Base-by-base conservation (phyloP, 2,113 vertebrate genomes). In the Caranx ignobilis region DNA sequence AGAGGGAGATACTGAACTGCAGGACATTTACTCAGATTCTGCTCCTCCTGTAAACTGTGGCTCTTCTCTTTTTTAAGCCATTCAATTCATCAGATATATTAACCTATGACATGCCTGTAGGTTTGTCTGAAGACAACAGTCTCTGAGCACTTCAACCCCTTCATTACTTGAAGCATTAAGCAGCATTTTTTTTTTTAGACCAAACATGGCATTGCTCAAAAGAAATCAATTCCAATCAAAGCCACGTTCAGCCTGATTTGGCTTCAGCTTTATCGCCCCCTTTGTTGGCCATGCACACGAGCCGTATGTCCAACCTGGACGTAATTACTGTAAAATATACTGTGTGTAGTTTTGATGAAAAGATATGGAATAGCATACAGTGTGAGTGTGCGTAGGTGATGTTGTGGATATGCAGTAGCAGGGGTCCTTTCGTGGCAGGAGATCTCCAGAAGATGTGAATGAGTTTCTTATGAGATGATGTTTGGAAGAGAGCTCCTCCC, bases 401-500 rank as follows among this genome's bases (percentile, higher is more conserved):
- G 39, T 55, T 35, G 56, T 6, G 15, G 19, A 7, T 47, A 57
- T 60, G 41, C 52, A 35, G 47, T 55, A 62, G 45, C 16, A 7
- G 41, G 48, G 26, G 67, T 63, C 32, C 10, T 65, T 65, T 79
- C 11, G 69, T 60, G 56, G 62, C 52, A 37, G 59, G 56, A 71
- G 71, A 84, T 75, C 50, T 84, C 69, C 10, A 75, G 59, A 63
- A 64, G 47, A 75, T 77, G 60, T 47, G 6, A 57, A 80, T 79
- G n/a, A 12, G 35, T 34, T 72, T 48, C 56, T 61, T 9, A 63
- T 56, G 72, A 84, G 79, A 72, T 63, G 3, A 86, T 26, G 55
- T 83, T 82, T 63, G 35, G 52, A 71, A 62, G 65, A 84, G 89
- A 91, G 85, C 85, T 92, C 89, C 91, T 91, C 93, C 90, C 91